These are phyloP conservation scores for Yponomeuta malinellus DNA, from an alignment of 2,888 invertebrate genomes.

Conservation along the genomic window DNA sequence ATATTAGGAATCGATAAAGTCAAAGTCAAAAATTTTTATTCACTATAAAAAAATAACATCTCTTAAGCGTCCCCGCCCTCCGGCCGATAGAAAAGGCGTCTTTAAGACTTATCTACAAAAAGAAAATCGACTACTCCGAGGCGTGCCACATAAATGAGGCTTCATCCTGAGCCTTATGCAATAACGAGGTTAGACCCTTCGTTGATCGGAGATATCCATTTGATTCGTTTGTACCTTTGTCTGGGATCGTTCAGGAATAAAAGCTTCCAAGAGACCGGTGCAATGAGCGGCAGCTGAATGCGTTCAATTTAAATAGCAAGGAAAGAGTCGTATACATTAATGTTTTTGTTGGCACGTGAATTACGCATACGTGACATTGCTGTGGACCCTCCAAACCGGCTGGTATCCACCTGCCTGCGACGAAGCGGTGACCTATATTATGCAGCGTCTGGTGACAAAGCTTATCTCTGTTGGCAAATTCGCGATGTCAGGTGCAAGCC, in stretches of 20 bases:
- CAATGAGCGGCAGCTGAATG: constrained; percentile 14
- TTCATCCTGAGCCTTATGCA: constrained; percentile 14
- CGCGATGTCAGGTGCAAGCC: constrained; percentile 14
- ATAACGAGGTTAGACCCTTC: constrained; percentile 14
- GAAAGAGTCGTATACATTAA: constrained; percentile 5
- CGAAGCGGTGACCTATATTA: constrained; percentile 24
- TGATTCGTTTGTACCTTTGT: constrained; percentile 10
- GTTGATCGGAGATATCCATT: constrained; percentile 11
- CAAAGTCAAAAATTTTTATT: too few relatives aligned
- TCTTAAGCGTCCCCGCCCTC: constrained; percentile 39
- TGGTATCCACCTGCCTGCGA: constrained; percentile 38
- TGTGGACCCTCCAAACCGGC: constrained; percentile 28
- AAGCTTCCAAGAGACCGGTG: constrained; percentile 7
- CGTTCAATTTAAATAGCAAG: constrained; percentile 13
- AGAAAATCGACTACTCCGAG: constrained; percentile 40
- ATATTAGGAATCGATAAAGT: constrained; percentile 42
- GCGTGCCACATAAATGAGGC: constrained; percentile 25
- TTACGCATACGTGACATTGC: constrained; percentile 7
- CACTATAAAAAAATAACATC: constrained; percentile 32
- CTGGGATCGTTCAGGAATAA: constrained; percentile 3
- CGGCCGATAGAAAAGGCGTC: constrained; percentile 42
- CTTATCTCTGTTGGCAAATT: constrained; percentile 6
- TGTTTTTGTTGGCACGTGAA: constrained; percentile 12
- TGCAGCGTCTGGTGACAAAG: constrained; percentile 10
- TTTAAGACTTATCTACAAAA: constrained; percentile 42